Base-by-base conservation (phyloP, 2,797 vertebrate species). In the Hozukius guyotensis region DNA sequence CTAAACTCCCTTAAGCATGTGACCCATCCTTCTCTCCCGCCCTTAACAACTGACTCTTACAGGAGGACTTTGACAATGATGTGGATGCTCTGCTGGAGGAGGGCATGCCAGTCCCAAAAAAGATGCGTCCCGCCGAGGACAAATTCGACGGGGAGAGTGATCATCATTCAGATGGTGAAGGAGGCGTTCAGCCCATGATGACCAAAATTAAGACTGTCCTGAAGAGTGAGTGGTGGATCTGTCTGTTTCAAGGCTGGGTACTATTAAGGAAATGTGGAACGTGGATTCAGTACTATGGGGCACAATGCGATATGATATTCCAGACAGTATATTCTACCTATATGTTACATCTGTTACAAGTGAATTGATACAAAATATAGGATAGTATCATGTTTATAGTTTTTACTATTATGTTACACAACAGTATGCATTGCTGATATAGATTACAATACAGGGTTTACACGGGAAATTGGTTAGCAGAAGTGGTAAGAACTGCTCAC, bases 131-230 rank as follows among this genome's bases (percentile, higher is more conserved):
- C 10, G 77, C 95, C 1, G 98, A 98, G 68, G 98, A 98, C 88
- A 97, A 97, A 93, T 97, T 95, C 0, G 95, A 72, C 1, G 96
- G 75, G 55, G 99, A 99, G 59, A 99, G 98, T 56, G 98, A 99
- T 92, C 98, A 99, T 87, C 96, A 94, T 20, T 99, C 98, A 20
- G 99, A 99, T 29, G 97, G 96, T 87, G 97, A 99, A 93, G 97
- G 96, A n/a, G 97, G 97, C 0, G 98, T 99, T 85, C 99, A 99
- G 94, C 99, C 99, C 55, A 99, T 99, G 98, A 98, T 99, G 96
- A 99, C 98, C 96, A 99, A 99, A 97, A 99, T 99, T 90, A 99
- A 99, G 96, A 99, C 99, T 46, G 98, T 99, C 72, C 96, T 99
- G 89, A 99, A 99, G 96, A 99, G 99, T 99, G 95, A 97, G 98